Evolutionary conservation across 35 echinoderm and acorn worm genomes (phyloP).

Genomic region (Hemicentrotus pulcherrimus): DNA sequence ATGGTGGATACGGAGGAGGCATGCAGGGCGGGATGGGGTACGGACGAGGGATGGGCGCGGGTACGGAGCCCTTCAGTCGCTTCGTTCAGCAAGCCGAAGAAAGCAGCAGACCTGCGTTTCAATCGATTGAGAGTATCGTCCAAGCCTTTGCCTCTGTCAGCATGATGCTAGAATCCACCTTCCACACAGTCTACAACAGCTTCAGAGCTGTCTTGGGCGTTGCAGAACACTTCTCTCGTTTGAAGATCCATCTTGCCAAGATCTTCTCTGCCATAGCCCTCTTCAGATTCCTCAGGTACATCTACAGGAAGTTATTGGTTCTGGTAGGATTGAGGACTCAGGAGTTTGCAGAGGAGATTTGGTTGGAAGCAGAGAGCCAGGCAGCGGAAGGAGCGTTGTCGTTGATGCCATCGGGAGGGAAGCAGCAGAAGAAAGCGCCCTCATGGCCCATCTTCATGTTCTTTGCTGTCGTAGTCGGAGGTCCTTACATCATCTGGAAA

Average conservation of each 20-base stretch:
- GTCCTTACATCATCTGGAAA: constrained; percentile 95
- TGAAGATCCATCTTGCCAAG: constrained; percentile 85
- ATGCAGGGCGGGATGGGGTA: constrained; percentile 72
- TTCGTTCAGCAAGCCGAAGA: constrained; percentile 94
- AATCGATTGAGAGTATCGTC: constrained; percentile 98
- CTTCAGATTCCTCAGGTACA: constrained; percentile 81
- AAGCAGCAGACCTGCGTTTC: constrained; percentile 91
- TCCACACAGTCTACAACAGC: constrained; percentile 92
- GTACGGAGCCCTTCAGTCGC: constrained; percentile 58
- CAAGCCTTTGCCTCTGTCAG: constrained; percentile 94
- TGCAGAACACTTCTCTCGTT: constrained; percentile 92
- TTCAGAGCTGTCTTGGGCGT: constrained; percentile 94
- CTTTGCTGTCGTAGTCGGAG: constrained; percentile 93
- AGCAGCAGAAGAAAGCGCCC: constrained; percentile 48
- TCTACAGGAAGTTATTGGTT: constrained; percentile 66
- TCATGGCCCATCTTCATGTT: constrained; percentile 99
- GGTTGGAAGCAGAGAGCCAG: constrained; percentile 72
- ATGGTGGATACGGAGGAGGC: constrained; percentile 64
- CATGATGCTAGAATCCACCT: constrained; percentile 98
- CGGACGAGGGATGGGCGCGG: constrained; percentile 36
- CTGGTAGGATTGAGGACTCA: constrained; percentile 64
- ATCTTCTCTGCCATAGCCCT: constrained; percentile 82
- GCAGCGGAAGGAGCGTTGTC: constrained; percentile 5
- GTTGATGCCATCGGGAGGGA: not conserved
- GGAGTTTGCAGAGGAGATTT: constrained; percentile 81